phyloP scores from a whole-genome alignment of 92 coral and sea anemone species.

The Porites rus region DNA sequence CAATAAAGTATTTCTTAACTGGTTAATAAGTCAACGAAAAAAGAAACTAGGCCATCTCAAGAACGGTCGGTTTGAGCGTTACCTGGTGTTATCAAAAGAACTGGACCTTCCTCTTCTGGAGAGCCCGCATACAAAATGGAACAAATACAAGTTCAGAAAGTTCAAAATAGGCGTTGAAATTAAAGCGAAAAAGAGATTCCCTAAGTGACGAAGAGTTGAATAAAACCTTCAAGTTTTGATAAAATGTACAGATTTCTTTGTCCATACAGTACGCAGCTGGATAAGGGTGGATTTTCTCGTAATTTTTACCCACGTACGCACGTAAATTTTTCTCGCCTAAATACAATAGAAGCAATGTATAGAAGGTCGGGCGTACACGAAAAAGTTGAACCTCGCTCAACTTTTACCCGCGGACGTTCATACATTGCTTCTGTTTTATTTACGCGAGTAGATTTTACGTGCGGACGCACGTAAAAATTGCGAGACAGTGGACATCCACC shows the following conservation, averaged over 20 bases:
- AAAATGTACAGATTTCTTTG: neutral
- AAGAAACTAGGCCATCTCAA: constrained; percentile 81
- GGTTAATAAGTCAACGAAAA: constrained; percentile 84
- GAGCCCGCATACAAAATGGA: constrained; percentile 83
- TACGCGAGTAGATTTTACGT: no score
- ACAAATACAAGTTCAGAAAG: constrained; percentile 90
- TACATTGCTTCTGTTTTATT: no score
- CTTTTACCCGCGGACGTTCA: no score
- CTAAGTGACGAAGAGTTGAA: neutral
- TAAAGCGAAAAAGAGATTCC: constrained; percentile 80
- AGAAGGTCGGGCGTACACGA: no score
- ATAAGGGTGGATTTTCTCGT: no score
- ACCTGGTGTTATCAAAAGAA: constrained; percentile 72
- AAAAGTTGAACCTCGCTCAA: no score
- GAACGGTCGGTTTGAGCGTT: constrained; percentile 80
- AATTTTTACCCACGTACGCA: no score
- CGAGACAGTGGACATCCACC: no score
- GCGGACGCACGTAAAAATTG: no score
- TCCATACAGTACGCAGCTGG: neutral
- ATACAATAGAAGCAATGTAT: no score
- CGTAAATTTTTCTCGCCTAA: no score
- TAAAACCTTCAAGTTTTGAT: neutral
- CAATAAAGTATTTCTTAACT: constrained; percentile 88
- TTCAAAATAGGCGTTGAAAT: constrained; percentile 94
- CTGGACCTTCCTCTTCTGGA: constrained; percentile 74